Conservation (phyloP, 1,140 invertebrate species). For the Rhynchophorus ferrugineus region DNA sequence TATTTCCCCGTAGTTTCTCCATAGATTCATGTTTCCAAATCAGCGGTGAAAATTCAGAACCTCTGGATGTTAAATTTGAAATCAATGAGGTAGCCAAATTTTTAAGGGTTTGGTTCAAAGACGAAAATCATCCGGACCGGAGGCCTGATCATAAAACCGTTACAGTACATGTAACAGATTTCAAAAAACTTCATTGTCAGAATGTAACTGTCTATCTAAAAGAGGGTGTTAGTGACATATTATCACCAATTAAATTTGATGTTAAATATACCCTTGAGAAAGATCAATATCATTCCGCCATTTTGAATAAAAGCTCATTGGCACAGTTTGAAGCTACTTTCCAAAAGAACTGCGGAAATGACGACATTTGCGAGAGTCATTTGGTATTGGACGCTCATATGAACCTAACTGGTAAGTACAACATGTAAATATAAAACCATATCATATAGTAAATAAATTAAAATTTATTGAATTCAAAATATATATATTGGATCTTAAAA, state of each 20-base stretch:
- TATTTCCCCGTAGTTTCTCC: too few species aligned
- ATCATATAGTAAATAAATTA: too few species aligned
- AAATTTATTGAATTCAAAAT: too few species aligned
- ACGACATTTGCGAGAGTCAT: slow-evolving; percentile 84
- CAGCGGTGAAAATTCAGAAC: slow-evolving; percentile 36
- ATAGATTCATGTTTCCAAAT: slow-evolving; percentile 82
- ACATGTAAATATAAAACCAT: background rate
- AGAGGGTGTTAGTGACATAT: slow-evolving; percentile 76
- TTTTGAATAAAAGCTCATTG: slow-evolving; percentile 79
- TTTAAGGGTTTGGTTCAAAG: slow-evolving; percentile 70
- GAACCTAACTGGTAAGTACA: slow-evolving; percentile 22
- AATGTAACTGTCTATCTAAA: slow-evolving; percentile 73
- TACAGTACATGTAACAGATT: slow-evolving; percentile 15
- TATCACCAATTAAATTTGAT: slow-evolving; percentile 76
- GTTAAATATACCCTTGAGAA: slow-evolving; percentile 77
- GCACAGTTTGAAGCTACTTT: slow-evolving; percentile 79
- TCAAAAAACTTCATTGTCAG: slow-evolving; percentile 49
- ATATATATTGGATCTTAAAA: too few species aligned
- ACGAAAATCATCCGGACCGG: slow-evolving; percentile 27
- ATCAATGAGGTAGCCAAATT: slow-evolving; percentile 28
- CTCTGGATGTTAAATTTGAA: slow-evolving; percentile 25
- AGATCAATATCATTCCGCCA: slow-evolving; percentile 72
- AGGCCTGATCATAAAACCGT: slow-evolving; percentile 10
- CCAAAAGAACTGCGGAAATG: slow-evolving; percentile 85
- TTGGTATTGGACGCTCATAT: slow-evolving; percentile 57